Conservation (phyloP, 64 coral and sea anemone genomes). For the Montipora foliosa region DNA sequence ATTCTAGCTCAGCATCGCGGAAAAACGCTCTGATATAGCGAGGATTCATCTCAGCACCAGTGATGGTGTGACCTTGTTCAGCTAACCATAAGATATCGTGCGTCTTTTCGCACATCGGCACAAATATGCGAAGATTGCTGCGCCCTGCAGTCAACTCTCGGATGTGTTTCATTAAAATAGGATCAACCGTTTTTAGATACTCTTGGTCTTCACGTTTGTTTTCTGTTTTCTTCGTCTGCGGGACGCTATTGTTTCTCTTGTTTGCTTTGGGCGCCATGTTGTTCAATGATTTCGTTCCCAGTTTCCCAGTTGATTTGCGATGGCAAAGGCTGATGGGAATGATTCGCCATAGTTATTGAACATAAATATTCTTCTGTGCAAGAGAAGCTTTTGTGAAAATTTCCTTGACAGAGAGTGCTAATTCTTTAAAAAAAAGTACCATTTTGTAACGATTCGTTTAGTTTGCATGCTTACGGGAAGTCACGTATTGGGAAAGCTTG, state of each 20-base stretch:
- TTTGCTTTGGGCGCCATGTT: constrained; percentile 10
- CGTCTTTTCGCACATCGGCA: constrained; percentile 25
- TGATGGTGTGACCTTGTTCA: constrained; percentile 36
- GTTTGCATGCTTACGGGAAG: no score
- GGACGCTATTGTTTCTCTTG: neutral
- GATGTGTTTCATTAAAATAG: constrained; percentile 42
- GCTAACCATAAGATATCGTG: constrained; percentile 28
- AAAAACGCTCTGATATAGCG: constrained; percentile 33
- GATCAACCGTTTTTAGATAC: constrained; percentile 35
- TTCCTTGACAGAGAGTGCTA: no score
- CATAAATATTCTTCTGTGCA: no score
- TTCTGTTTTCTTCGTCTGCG: neutral
- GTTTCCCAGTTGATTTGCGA: neutral
- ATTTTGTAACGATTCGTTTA: no score
- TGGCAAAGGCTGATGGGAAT: neutral
- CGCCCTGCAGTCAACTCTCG: constrained; percentile 6
- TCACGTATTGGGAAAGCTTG: no score
- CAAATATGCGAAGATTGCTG: constrained; percentile 23
- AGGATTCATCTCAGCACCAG: neutral
- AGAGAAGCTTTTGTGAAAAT: no score
- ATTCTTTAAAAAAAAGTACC: no score
- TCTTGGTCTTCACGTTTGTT: constrained; percentile 34
- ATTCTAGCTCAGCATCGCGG: constrained; percentile 22
- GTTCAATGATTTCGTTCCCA: neutral
- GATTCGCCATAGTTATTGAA: no score